Conservation (phyloP, 2,888 invertebrate species). For the Drosophila pseudotakahashii region DNA sequence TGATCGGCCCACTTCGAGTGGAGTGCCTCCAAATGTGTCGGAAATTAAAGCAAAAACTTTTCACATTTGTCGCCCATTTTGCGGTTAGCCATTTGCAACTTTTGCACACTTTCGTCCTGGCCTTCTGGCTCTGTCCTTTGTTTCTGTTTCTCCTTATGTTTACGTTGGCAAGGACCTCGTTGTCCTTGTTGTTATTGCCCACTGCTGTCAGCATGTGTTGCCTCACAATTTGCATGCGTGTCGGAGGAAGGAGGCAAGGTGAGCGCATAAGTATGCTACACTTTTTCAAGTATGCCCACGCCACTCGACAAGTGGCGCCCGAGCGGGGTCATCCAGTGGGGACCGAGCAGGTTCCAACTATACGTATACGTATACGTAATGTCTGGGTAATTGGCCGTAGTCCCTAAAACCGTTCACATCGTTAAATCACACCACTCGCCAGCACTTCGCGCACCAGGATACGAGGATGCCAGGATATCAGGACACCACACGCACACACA, state of each 20-base stretch:
- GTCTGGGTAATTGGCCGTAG: constrained; percentile 23
- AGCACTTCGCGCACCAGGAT: not conserved
- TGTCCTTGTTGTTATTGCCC: constrained; percentile 1
- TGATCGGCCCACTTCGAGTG: constrained; percentile 50
- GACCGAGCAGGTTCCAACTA: not conserved
- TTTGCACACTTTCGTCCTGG: constrained; percentile 17
- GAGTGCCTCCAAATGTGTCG: constrained; percentile 46
- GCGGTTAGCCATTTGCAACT: constrained; percentile 57
- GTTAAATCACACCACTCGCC: constrained; percentile 21
- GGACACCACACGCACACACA: not conserved
- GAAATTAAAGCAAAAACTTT: constrained; percentile 65
- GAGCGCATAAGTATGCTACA: constrained; percentile 38
- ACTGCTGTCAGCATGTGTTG: constrained; percentile 41
- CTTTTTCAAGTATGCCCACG: constrained; percentile 24
- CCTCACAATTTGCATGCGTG: constrained; percentile 42
- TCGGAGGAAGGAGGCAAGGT: constrained; percentile 15
- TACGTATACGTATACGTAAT: constrained; percentile 6
- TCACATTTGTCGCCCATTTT: constrained; percentile 70
- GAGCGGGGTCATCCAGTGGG: not conserved
- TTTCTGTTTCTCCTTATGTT: constrained; percentile 8
- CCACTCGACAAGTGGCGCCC: constrained; percentile 2
- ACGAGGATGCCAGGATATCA: not conserved
- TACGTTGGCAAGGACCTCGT: not conserved
- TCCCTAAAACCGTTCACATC: constrained; percentile 1
- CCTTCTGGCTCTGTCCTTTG: constrained; percentile 6